Percentiles rank a stretch among this genome's conserved stretches.
These are phyloP conservation scores for Orchesellides sinensis DNA, from an alignment of 2,888 invertebrate species.

Conservation along the genomic window DNA sequence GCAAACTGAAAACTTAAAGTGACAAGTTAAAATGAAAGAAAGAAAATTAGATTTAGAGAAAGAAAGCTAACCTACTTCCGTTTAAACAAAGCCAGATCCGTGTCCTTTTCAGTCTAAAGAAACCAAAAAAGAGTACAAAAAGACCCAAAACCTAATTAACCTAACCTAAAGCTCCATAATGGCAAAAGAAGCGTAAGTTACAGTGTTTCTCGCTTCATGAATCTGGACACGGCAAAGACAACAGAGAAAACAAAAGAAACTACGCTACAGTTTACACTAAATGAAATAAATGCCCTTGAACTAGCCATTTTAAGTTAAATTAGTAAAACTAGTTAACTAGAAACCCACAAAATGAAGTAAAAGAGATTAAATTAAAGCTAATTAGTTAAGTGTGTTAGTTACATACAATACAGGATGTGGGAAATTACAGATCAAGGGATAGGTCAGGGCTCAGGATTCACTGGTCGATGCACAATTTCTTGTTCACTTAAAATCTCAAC, in stretches of 20 bases:
- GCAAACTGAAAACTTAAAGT: constrained; percentile 26
- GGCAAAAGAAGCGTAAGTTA: constrained; percentile 34
- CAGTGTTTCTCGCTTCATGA: not conserved
- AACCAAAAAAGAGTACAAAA: not conserved
- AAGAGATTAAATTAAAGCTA: too few relatives aligned
- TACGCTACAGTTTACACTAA: too few relatives aligned
- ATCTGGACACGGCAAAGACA: constrained; percentile 36
- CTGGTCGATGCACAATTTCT: too few relatives aligned
- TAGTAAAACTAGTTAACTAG: too few relatives aligned
- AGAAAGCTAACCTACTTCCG: not conserved
- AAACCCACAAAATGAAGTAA: too few relatives aligned
- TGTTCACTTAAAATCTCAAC: too few relatives aligned
- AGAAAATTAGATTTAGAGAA: constrained; percentile 2
- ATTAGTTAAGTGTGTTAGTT: too few relatives aligned
- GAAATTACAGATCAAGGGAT: too few relatives aligned
- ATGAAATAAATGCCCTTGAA: too few relatives aligned
- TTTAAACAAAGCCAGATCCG: not conserved
- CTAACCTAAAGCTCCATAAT: constrained; percentile 63
- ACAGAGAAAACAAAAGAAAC: constrained; percentile 1
- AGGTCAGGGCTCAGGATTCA: too few relatives aligned
- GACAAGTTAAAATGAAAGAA: not conserved
- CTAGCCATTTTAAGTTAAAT: too few relatives aligned
- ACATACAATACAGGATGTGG: too few relatives aligned
- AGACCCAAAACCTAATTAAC: constrained; percentile 45
- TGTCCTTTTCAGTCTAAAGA: not conserved